phyloP scores from a whole-genome alignment of 2,113 vertebrate species.

The Oreocharis arfaki region DNA sequence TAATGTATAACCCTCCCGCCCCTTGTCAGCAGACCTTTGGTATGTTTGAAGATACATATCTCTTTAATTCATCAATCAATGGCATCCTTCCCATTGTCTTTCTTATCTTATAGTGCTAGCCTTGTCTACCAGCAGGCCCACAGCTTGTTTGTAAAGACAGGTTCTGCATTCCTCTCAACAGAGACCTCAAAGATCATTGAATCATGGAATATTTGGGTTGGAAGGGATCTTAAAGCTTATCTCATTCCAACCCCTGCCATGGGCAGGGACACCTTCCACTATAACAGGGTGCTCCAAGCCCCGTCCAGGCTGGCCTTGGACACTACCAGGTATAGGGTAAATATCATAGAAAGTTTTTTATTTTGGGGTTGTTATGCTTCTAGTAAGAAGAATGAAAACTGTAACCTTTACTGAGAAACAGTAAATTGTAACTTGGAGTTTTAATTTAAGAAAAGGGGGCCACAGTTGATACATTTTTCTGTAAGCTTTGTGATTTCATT shows the following conservation, averaged over 20 bases:
- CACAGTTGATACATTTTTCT: not conserved
- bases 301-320: fast-evolving
- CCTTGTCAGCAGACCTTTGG: too few species aligned
- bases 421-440: not conserved
- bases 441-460: not conserved
- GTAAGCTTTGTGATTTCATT: not conserved
- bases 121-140: too few species aligned
- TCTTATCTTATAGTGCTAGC: too few species aligned
- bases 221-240: not conserved
- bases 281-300: not conserved
- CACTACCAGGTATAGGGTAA: not conserved
- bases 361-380: not conserved
- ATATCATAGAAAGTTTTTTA: not conserved
- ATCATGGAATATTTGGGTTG: not conserved
- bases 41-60: too few species aligned
- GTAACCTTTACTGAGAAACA: not conserved
- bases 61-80: too few species aligned
- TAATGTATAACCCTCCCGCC: too few species aligned
- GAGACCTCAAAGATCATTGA: not conserved
- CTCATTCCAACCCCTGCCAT: not conserved
- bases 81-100: too few species aligned
- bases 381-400: not conserved
- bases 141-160: too few species aligned
- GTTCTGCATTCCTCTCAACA: too few species aligned
- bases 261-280: not conserved